Conservation (phyloP, 2,888 invertebrate species). For the Ochlodes sylvanus region DNA sequence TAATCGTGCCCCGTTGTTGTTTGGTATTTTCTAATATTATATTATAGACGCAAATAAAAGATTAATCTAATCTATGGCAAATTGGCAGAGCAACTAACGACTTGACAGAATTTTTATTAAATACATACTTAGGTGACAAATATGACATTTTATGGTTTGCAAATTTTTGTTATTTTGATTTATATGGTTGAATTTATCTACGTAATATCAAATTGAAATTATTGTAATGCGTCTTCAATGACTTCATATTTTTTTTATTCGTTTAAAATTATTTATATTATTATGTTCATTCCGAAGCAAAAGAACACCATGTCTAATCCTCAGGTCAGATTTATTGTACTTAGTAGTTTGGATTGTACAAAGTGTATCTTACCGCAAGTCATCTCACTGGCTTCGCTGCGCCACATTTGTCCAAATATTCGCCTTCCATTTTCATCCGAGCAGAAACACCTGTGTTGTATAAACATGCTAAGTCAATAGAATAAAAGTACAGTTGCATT, state of each 20-base stretch:
- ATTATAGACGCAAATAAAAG: no score
- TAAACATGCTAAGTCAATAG: slow-evolving; percentile 46
- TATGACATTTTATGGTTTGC: background rate
- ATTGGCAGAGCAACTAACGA: no score
- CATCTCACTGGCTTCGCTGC: slow-evolving; percentile 84
- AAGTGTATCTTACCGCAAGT: slow-evolving; percentile 86
- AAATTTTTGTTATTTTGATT: slow-evolving; percentile 10
- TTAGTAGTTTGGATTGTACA: no score
- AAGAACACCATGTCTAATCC: background rate
- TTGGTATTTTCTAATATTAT: no score
- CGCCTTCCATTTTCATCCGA: slow-evolving; percentile 84
- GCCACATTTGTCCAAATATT: slow-evolving; percentile 88
- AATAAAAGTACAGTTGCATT: slow-evolving; percentile 37
- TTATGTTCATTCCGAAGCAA: slow-evolving; percentile 8
- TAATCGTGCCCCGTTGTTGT: no score
- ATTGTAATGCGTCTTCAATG: background rate
- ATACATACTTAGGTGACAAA: background rate
- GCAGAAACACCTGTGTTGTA: slow-evolving; percentile 87
- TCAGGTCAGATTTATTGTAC: slow-evolving; percentile 17
- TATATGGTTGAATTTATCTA: background rate
- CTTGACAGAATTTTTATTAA: background rate
- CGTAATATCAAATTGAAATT: background rate
- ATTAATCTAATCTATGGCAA: no score
- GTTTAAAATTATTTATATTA: background rate
- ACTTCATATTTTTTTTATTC: background rate